phyloP scores from a whole-genome alignment of 2,113 vertebrate genomes.

The Podarcis muralis region DNA sequence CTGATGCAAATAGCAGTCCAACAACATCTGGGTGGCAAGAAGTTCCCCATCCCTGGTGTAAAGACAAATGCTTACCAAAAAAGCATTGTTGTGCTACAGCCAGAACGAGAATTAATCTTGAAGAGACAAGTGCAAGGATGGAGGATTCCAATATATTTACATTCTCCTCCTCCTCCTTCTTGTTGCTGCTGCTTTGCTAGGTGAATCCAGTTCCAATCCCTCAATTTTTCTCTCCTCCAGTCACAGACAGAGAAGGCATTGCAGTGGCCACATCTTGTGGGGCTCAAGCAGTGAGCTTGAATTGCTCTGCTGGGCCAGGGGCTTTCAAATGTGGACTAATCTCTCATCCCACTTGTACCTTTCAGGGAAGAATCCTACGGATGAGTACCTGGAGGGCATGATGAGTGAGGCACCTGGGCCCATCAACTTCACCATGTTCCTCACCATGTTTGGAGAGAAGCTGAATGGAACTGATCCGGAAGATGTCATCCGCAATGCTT shows the following conservation, averaged over 20 bases:
- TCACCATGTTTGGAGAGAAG: conserved; percentile 98
- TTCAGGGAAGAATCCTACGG: conserved; percentile 96
- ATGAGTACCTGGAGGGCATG: conserved; percentile 98
- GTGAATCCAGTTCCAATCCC: background rate
- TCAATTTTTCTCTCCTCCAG: background rate
- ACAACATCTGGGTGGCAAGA: background rate
- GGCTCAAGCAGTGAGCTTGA: background rate
- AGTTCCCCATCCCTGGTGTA: background rate
- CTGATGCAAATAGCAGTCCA: background rate
- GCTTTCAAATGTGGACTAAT: background rate
- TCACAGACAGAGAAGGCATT: background rate
- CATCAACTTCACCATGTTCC: conserved; percentile 99
- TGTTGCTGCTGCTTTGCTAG: too few relatives aligned
- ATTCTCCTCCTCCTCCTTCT: background rate
- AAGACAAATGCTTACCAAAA: background rate
- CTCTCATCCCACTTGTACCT: background rate
- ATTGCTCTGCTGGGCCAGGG: background rate
- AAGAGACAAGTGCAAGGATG: background rate
- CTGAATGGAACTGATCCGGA: conserved; percentile 96
- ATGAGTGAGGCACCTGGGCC: conserved; percentile 97
- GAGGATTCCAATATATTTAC: background rate
- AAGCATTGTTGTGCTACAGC: background rate
- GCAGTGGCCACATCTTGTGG: background rate
- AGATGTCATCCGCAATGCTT: conserved; percentile 97
- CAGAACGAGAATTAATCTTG: background rate